These are phyloP conservation scores for Stenotaenia linearis DNA, from an alignment of 2,888 invertebrate species.

Conservation along the genomic window DNA sequence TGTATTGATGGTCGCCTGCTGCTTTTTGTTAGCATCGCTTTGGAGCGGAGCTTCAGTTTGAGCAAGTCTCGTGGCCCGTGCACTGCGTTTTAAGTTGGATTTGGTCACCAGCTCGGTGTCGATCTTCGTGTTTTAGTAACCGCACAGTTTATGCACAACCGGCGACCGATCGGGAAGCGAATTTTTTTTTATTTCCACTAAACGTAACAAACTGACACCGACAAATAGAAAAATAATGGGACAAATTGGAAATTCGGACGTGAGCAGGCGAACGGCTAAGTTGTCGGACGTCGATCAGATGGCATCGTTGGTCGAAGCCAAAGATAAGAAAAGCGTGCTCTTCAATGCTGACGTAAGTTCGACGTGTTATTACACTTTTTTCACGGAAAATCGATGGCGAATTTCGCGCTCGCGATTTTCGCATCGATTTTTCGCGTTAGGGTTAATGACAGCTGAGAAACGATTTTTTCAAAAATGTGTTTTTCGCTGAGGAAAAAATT, in stretches of 20 bases:
- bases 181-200: neutral
- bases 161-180: neutral
- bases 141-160: neutral
- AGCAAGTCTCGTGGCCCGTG: neutral
- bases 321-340: neutral
- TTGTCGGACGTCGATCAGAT: neutral
- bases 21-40: neutral
- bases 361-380: neutral
- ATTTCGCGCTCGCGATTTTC: too few species aligned
- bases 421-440: neutral
- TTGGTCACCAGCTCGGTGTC: neutral
- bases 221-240: neutral
- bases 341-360: neutral
- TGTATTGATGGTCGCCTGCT: neutral
- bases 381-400: neutral
- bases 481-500: too few species aligned
- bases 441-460: too few species aligned
- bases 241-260: neutral
- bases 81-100: neutral
- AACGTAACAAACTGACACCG: neutral
- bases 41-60: neutral
- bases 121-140: neutral
- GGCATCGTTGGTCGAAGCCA: neutral
- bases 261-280: neutral
- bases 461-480: too few species aligned